phyloP scores from a whole-genome alignment of 2,888 invertebrate genomes.

The Hetaerina titia region DNA sequence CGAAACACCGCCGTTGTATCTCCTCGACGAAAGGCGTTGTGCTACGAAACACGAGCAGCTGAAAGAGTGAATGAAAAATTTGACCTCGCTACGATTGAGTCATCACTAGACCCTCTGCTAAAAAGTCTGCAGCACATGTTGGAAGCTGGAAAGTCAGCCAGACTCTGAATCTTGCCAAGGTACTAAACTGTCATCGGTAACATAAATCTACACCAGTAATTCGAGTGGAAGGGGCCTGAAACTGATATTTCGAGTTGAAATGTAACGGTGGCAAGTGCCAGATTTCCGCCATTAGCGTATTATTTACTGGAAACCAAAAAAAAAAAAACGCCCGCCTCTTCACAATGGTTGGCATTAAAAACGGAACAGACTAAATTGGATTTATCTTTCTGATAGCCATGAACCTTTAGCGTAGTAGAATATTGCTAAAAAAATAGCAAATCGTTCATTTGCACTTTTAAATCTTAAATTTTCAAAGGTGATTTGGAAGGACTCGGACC shows the following conservation, averaged over 20 bases:
- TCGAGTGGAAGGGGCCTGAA: not conserved
- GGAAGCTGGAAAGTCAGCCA: not conserved
- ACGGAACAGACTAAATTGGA: too few relatives aligned
- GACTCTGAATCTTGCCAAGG: not conserved
- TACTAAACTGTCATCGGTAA: not conserved
- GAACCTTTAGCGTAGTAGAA: too few relatives aligned
- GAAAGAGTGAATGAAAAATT: not conserved
- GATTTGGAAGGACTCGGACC: too few relatives aligned
- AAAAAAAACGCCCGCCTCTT: too few relatives aligned
- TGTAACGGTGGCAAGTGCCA: too few relatives aligned
- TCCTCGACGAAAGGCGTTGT: not conserved
- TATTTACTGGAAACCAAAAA: too few relatives aligned
- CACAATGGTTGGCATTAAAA: too few relatives aligned
- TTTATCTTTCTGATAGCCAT: too few relatives aligned
- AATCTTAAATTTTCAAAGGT: too few relatives aligned
- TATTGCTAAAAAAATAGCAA: too few relatives aligned
- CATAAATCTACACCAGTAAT: not conserved
- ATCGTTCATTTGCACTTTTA: too few relatives aligned
- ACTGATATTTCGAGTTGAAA: not conserved
- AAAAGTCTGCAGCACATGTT: not conserved
- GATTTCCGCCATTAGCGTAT: too few relatives aligned
- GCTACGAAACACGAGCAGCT: not conserved
- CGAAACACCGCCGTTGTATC: not conserved
- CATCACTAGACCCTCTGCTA: not conserved
- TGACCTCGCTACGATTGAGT: not conserved